phyloP scores from a whole-genome alignment of 2,113 vertebrate genomes.

The Prochilodus magdalenae region DNA sequence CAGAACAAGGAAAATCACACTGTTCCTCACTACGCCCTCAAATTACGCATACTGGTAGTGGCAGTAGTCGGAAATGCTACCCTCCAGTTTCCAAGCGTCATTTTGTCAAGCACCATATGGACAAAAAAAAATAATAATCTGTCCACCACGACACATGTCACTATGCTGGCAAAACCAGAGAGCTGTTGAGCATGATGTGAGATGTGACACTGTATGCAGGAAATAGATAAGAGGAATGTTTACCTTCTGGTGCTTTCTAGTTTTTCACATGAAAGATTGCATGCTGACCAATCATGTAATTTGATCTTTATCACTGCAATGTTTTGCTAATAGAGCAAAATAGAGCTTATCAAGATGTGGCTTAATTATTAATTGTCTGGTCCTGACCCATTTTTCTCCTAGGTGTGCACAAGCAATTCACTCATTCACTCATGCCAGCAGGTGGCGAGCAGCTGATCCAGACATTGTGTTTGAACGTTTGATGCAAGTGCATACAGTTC shows the following conservation, averaged over 20 bases:
- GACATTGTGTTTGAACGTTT: too few species aligned
- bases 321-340: conserved; percentile 7
- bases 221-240: too few species aligned
- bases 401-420: neutral
- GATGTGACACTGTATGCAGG: too few species aligned
- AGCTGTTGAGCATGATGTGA: neutral
- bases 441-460: too few species aligned
- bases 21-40: too few species aligned
- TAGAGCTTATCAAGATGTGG: conserved; percentile 13
- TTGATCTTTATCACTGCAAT: conserved; percentile 6
- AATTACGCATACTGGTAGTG: neutral
- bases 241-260: too few species aligned
- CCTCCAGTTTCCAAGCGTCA: neutral
- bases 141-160: neutral
- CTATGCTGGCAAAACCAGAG: neutral
- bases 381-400: neutral
- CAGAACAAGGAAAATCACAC: too few species aligned
- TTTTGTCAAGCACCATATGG: neutral
- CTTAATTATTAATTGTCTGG: conserved; percentile 22
- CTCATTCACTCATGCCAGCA: neutral
- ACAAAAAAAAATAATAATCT: neutral
- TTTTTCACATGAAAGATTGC: too few species aligned
- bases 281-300: neutral
- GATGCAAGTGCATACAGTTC: neutral
- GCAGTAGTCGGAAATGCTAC: neutral